phyloP scores from a whole-genome alignment of 2,113 vertebrate genomes.

The Cinclus mexicanus region DNA sequence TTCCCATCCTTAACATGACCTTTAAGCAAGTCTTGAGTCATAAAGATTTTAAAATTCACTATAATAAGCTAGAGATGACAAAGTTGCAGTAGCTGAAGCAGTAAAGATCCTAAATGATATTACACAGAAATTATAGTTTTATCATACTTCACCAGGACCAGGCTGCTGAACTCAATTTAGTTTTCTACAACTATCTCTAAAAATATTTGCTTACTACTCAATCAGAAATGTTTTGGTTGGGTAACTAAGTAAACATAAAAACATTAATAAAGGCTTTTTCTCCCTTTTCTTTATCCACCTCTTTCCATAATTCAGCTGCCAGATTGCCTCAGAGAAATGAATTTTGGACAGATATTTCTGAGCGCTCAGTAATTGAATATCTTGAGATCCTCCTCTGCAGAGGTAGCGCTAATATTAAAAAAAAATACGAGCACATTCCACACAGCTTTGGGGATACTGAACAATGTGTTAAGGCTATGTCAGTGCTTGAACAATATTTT shows the following conservation, averaged over 20 bases:
- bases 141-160: background rate
- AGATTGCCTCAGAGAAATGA: conserved; percentile 2
- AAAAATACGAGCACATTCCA: background rate
- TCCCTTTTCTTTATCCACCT: background rate
- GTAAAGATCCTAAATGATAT: background rate
- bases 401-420: background rate
- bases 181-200: background rate
- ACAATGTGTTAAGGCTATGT: background rate
- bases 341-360: background rate
- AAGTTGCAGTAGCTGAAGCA: background rate
- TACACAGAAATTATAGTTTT: background rate
- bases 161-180: background rate
- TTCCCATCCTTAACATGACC: background rate
- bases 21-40: background rate
- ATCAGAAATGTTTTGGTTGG: conserved; percentile 44
- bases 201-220: conserved; percentile 8
- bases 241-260: conserved; percentile 42
- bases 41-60: background rate
- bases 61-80: background rate
- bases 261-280: background rate
- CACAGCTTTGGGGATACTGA: background rate
- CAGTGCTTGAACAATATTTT: background rate
- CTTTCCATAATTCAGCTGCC: conserved; percentile 42
- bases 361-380: background rate
- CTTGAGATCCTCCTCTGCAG: background rate